These are phyloP conservation scores for Microctonus brassicae DNA, from an alignment of 2,888 invertebrate genomes.

Conservation along the genomic window DNA sequence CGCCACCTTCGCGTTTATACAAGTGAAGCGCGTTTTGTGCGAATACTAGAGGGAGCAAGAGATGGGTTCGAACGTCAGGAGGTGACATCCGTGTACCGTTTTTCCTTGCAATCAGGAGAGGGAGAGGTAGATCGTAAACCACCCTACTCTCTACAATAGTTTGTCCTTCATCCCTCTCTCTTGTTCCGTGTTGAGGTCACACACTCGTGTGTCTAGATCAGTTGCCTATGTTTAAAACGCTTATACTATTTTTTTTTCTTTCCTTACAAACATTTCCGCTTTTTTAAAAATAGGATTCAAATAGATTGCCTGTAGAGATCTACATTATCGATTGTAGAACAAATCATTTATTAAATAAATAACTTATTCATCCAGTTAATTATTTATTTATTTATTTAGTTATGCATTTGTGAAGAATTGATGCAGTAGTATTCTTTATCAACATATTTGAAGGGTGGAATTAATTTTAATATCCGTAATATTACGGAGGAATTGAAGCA, in stretches of 20 bases:
- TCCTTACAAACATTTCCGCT: too few species aligned
- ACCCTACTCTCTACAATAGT: background rate
- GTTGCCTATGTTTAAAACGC: background rate
- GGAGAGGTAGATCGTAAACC: background rate
- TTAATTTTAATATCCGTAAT: background rate
- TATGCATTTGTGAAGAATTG: background rate
- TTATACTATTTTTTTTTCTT: background rate
- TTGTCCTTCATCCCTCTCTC: background rate
- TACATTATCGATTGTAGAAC: background rate
- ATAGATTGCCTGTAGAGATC: too few species aligned
- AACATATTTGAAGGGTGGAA: too few species aligned
- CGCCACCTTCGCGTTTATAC: conserved; percentile 59
- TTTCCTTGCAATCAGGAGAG: conserved; percentile 5
- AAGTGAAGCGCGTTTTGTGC: conserved; percentile 50
- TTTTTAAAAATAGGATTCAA: too few species aligned
- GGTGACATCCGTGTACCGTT: conserved; percentile 42
- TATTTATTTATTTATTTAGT: background rate
- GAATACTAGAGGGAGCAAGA: background rate
- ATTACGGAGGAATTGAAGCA: background rate
- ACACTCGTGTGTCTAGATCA: background rate
- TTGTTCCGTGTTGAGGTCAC: background rate
- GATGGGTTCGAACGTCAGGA: conserved; percentile 30
- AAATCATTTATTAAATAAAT: too few species aligned
- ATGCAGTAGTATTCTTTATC: too few species aligned
- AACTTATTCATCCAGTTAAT: too few species aligned